Evolutionary conservation across 2,888 invertebrate species (phyloP), one percentile per base, ranked within the genome.

Genomic region (Pseudeuparius sepicola): DNA sequence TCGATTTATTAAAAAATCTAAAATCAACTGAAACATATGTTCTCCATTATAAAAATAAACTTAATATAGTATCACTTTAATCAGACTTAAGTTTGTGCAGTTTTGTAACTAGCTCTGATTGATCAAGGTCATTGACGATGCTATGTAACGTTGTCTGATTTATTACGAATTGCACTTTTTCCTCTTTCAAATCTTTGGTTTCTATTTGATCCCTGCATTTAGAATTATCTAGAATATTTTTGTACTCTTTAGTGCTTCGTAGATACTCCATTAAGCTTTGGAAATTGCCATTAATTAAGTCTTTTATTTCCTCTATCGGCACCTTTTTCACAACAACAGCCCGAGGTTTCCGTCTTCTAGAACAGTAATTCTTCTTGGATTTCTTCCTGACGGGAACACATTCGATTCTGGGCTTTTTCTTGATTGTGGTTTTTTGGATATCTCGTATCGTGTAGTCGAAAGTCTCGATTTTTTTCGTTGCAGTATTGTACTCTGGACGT

Each of bases 401-500:
- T 23, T 45, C 44, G 9, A 40, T 6, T 17, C 40, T 41, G n/a
- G 40, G 37, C 39, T 46, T 49, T 17, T 44, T 49, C 11, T 33
- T 23, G 3, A 24, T n/a, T n/a, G n/a, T n/a, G n/a, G n/a, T n/a
- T n/a, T n/a, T n/a, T n/a, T n/a, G n/a, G n/a, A n/a, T 23, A 7
- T 48, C 45, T n/a, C 46, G 34, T 17, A 49, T 46, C 4, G 44
- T 47, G 27, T 45, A 48, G 37, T 56, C 54, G 29, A 56, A 50
- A 31, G 53, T 48, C 40, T 55, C 55, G n/a, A 59, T 47, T 38
- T 51, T 51, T 20, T 52, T 48, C 1, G 59, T 56, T 11, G 44
- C 35, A 15, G 49, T 43, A 32, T 59, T 56, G 41, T 52, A 61
- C 27, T 51, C 54, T 3, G 53, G 51, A 10, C 64, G 65, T 16